A percentile compares a stretch with the other conserved stretches of the same genome.
These are phyloP conservation scores for Zaprionus bogoriensis DNA, from an alignment of 2,888 invertebrate genomes.

Conservation along the genomic window DNA sequence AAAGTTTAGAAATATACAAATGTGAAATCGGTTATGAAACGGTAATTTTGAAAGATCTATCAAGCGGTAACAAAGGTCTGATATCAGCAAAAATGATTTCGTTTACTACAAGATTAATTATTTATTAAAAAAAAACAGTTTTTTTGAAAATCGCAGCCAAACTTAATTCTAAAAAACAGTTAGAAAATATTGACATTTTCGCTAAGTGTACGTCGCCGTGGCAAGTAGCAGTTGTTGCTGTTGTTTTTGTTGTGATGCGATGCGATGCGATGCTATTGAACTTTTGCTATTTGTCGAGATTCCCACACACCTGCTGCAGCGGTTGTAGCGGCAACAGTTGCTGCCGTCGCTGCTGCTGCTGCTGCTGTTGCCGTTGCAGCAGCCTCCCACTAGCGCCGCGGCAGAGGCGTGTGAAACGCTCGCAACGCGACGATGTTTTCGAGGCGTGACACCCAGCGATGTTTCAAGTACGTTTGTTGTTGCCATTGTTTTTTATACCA, in stretches of 20 bases:
- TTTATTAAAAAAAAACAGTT: too few species aligned
- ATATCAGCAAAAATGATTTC: too few species aligned
- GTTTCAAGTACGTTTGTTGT: conserved; percentile 69
- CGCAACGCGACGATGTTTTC: conserved; percentile 36
- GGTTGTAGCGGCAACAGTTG: conserved; percentile 12
- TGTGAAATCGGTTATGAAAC: too few species aligned
- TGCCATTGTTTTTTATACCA: too few species aligned
- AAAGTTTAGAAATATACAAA: too few species aligned
- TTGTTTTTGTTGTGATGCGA: conserved; percentile 24
- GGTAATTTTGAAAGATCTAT: too few species aligned
- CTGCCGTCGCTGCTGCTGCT: conserved; percentile 15
- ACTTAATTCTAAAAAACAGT: too few species aligned
- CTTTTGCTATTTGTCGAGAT: conserved; percentile 77
- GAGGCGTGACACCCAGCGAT: conserved; percentile 72
- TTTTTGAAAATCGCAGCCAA: too few species aligned
- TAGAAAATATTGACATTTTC: too few species aligned
- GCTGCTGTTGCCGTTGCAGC: conserved; percentile 25
- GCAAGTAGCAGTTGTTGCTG: conserved; percentile 9
- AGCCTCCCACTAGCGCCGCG: conserved; percentile 39
- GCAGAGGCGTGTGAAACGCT: conserved; percentile 65
- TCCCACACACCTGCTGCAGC: conserved; percentile 71
- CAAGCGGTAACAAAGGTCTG: too few species aligned
- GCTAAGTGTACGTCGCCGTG: background rate
- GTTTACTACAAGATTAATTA: too few species aligned
- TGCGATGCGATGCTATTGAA: conserved; percentile 63